A percentile compares a stretch with the other conserved stretches of the same genome.
Conservation (phyloP, 2,797 vertebrate species). For the Heteromormyrus szaboi region DNA sequence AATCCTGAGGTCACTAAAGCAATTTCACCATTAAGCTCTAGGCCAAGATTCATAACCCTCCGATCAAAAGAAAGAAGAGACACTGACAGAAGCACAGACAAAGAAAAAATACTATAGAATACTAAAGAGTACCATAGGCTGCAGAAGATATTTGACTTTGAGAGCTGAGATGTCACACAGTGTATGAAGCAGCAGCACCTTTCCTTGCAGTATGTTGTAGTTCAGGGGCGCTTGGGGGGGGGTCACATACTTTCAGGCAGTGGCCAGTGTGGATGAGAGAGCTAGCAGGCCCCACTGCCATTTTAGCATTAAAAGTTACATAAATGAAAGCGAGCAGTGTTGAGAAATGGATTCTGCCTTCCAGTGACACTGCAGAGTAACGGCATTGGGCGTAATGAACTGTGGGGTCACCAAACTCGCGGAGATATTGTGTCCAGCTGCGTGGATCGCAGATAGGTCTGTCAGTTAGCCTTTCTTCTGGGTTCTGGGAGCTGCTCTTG, state of each 20-base stretch:
- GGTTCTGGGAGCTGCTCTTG: slow-evolving; percentile 25
- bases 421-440: slow-evolving; percentile 8
- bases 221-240: not conserved
- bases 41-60: not conserved
- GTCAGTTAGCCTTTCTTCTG: slow-evolving; percentile 30
- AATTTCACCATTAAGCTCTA: not conserved
- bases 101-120: not conserved
- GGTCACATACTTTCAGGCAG: not conserved
- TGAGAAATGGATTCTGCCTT: slow-evolving; percentile 18
- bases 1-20: not conserved
- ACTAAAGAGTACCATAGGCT: not conserved
- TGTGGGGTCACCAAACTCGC: not conserved
- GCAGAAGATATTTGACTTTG: not conserved
- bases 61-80: not conserved
- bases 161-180: not conserved
- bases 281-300: not conserved
- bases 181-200: not conserved
- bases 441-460: slow-evolving; percentile 25
- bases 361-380: slow-evolving; percentile 1
- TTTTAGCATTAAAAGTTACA: not conserved
- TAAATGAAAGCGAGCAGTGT: not conserved
- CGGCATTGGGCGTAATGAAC: not conserved
- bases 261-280: not conserved
- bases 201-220: not conserved
- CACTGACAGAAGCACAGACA: not conserved